Percentiles rank a stretch among this genome's conserved stretches.
phyloP scores from a whole-genome alignment of 2,888 invertebrate genomes.

The Eustalomyia histrio region DNA sequence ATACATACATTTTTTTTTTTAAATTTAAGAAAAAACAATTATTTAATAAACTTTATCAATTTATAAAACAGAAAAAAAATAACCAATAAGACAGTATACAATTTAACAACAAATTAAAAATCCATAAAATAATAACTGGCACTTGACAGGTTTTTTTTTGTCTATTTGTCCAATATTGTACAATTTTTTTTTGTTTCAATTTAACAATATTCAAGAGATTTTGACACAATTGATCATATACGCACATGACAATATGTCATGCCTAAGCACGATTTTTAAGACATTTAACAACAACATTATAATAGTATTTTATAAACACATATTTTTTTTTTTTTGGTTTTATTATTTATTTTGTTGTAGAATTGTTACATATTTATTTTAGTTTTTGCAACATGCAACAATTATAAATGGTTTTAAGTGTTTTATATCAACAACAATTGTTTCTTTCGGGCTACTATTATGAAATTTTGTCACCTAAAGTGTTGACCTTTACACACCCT shows the following conservation, averaged over 20 bases:
- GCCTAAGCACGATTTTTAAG: slow-evolving; percentile 63
- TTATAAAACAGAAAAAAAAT: slow-evolving; percentile 25
- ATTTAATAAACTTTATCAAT: slow-evolving; percentile 22
- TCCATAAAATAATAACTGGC: slow-evolving; percentile 63
- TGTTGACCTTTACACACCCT: slow-evolving; percentile 65
- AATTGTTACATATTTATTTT: slow-evolving; percentile 33
- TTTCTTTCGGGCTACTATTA: slow-evolving; percentile 42
- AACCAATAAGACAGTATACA: slow-evolving; percentile 12
- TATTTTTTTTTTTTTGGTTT: neutral
- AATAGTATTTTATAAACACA: slow-evolving; percentile 24
- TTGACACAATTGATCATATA: slow-evolving; percentile 64
- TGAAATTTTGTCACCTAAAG: slow-evolving; percentile 62
- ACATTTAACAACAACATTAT: slow-evolving; percentile 63
- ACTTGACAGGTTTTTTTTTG: slow-evolving; percentile 49
- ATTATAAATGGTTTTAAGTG: slow-evolving; percentile 48
- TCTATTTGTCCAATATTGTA: slow-evolving; percentile 1
- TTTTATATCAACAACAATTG: slow-evolving; percentile 41
- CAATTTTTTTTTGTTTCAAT: slow-evolving; percentile 18
- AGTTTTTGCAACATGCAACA: slow-evolving; percentile 25
- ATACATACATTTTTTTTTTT: too few species aligned
- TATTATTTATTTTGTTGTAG: neutral
- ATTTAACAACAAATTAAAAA: slow-evolving; percentile 62
- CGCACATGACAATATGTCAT: slow-evolving; percentile 66
- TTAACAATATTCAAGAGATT: slow-evolving; percentile 56
- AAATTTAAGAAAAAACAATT: neutral